Evolutionary conservation across 2,797 vertebrate genomes (phyloP), one percentile per base, ranked within the genome.

Genomic region (Cryptoprocta ferox): DNA sequence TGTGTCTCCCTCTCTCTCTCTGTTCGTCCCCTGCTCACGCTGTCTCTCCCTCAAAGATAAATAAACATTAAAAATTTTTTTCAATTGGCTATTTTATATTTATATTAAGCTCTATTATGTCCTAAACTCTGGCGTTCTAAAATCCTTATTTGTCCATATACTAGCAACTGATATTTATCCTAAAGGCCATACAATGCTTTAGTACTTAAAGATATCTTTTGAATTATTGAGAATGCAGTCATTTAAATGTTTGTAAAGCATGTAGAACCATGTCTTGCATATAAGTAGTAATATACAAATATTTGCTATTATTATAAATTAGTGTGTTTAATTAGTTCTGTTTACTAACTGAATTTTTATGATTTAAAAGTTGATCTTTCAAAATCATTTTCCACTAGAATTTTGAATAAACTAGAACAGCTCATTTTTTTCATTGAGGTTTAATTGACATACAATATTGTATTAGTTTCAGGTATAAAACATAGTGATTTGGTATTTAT

Each of bases 301-400:
- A 18, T 66, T 85, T 79, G 37, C 28, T 81, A 9, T 37, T 39
- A 35, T 87, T 68, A 35, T 82, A 68, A 53, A 92, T 59, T 76
- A 82, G 66, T 82, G 79, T 48, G 21, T n/a, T 70, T 21, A 71
- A 4, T 68, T 82, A 59, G n/a, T 76, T 59, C n/a, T 70, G 8
- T 61, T 73, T 80, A 71, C 32, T 53, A 89, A 76, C 39, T 48
- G 10, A 90, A 85, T 48, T 66, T 76, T 90, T 59, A 6, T 35
- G n/a, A 32, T 71, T 85, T 65, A 93, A 45, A 79, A 89, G 35
- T 65, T 79, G 45, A 65, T 89, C 32, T 89, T 93, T 96, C 50
- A 21, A 93, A 14, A 45, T 78, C 45, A 63, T 71, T 92, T 88
- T 84, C 53, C 73, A 56, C 56, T 79, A 83, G 48, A 82, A 87